Conservation (phyloP, 2,888 invertebrate genomes). For the Clunio marinus region DNA sequence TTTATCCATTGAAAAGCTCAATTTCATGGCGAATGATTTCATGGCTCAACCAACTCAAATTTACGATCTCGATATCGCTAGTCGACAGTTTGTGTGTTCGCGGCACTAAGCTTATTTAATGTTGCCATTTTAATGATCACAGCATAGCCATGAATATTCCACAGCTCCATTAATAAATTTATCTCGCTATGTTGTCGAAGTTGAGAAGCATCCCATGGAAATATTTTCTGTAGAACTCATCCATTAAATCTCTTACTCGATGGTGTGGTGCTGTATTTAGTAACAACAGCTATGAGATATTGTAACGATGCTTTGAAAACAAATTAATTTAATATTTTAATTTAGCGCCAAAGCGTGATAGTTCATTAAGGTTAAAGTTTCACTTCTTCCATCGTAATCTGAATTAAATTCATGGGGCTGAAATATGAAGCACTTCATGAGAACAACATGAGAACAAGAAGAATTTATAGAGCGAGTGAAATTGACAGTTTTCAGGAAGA, state of each 20-base stretch:
- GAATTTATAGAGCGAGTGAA: background rate
- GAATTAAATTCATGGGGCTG: background rate
- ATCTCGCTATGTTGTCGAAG: background rate
- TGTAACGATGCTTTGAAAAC: slow-evolving; percentile 18
- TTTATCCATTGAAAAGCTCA: too few relatives aligned
- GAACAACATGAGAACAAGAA: slow-evolving; percentile 1
- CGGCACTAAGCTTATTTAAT: background rate
- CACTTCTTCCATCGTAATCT: slow-evolving; percentile 2
- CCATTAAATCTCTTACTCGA: background rate
- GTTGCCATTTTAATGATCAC: slow-evolving; percentile 11
- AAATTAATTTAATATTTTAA: slow-evolving; percentile 37
- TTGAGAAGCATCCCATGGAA: slow-evolving; percentile 14
- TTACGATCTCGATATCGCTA: slow-evolving; percentile 8
- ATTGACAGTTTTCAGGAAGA: slow-evolving; percentile 17
- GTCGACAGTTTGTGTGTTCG: background rate
- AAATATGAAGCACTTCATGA: too few relatives aligned
- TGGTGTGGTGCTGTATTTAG: too few relatives aligned
- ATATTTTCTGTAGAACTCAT: slow-evolving; percentile 12
- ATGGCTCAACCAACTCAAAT: slow-evolving; percentile 8
- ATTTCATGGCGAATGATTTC: slow-evolving; percentile 3
- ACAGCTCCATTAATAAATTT: slow-evolving; percentile 10
- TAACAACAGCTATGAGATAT: slow-evolving; percentile 2
- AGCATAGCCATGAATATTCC: slow-evolving; percentile 21
- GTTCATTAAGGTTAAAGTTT: slow-evolving; percentile 32
- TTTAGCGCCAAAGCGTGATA: slow-evolving; percentile 33